Evolutionary conservation across 2,797 vertebrate species (phyloP).

Genomic region (Sebastiscus albofasciatus): DNA sequence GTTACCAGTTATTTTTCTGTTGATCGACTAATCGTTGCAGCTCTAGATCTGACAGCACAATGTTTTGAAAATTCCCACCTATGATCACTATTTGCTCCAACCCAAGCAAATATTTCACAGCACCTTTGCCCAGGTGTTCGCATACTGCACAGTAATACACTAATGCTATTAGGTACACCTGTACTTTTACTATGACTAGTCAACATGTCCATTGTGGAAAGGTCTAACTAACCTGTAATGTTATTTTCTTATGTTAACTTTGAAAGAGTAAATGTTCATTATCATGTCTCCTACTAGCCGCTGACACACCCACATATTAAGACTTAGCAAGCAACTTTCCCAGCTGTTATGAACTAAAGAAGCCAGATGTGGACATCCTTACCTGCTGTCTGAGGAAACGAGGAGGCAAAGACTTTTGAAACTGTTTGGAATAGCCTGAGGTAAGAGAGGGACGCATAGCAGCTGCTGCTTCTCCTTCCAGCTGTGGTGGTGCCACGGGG

Average conservation of each 20-base stretch:
- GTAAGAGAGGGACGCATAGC: slow-evolving; percentile 91
- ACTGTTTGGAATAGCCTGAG: slow-evolving; percentile 98
- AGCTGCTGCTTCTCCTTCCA: slow-evolving; percentile 88
- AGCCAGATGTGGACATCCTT: slow-evolving; percentile 15
- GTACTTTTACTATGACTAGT: neutral
- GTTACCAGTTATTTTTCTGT: no score
- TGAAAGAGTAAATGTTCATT: neutral
- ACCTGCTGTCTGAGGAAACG: slow-evolving; percentile 99
- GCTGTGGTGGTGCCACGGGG: slow-evolving; percentile 80
- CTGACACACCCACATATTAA: neutral
- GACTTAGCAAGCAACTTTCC: neutral
- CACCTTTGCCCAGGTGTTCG: neutral
- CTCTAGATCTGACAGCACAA: no score
- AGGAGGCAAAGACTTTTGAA: slow-evolving; percentile 97
- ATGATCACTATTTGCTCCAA: neutral
- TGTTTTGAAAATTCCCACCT: neutral
- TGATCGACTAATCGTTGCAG: no score
- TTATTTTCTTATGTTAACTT: neutral
- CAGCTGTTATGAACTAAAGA: neutral
- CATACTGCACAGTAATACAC: neutral
- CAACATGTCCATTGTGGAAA: neutral
- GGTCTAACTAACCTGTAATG: neutral
- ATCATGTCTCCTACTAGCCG: neutral
- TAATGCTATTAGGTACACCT: neutral
- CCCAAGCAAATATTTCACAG: neutral